A percentile compares a stretch with the other conserved stretches of the same genome.
phyloP scores from a whole-genome alignment of 2,113 vertebrate genomes.

The Micronycteris hirsuta region DNA sequence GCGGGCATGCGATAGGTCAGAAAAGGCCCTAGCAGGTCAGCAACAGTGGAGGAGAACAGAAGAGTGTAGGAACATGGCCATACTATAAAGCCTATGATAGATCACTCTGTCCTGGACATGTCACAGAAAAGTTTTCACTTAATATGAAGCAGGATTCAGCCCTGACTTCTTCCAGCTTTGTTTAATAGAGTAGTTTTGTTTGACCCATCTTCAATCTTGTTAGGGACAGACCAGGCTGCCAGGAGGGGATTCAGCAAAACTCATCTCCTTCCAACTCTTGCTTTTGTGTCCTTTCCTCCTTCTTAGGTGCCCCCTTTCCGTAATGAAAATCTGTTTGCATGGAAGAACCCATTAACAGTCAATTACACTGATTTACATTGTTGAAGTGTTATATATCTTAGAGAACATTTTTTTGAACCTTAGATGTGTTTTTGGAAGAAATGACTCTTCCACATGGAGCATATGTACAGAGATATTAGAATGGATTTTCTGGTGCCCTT shows the following conservation, averaged over 20 bases:
- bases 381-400: not conserved
- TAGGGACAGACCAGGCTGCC: not conserved
- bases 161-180: not conserved
- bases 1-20: not conserved
- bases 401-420: not conserved
- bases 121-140: not conserved
- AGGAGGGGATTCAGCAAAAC: not conserved
- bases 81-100: not conserved
- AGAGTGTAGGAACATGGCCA: not conserved
- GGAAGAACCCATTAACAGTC: not conserved
- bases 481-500: not conserved
- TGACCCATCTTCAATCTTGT: not conserved
- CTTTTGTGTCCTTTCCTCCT: not conserved
- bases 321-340: not conserved
- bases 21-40: not conserved
- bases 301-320: not conserved
- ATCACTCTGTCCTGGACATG: not conserved
- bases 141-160: not conserved
- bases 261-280: not conserved
- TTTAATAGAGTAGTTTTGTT: conserved; percentile 14
- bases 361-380: conserved; percentile 14
- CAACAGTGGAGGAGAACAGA: not conserved
- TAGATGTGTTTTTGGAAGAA: not conserved
- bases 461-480: not conserved
- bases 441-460: not conserved